Evolutionary conservation across 2,888 invertebrate species (phyloP).

Genomic region (Byasa hedistus): DNA sequence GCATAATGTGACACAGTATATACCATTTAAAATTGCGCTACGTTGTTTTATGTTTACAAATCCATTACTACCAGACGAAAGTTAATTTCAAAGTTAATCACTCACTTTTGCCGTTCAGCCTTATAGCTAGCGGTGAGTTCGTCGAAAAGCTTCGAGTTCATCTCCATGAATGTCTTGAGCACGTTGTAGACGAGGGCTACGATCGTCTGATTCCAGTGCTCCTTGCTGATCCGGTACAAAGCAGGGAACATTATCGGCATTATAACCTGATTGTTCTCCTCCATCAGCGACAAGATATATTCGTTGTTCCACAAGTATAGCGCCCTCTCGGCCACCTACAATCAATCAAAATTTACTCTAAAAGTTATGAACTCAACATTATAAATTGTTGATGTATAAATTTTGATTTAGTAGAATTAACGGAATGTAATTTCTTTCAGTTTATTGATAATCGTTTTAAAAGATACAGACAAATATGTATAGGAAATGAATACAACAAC

Average conservation of each 20-base stretch:
- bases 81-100: constrained; percentile 35
- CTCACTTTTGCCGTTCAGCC: constrained; percentile 99
- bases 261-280: constrained; percentile 98
- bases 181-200: constrained; percentile 99
- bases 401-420: not conserved
- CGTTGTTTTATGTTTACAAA: too few relatives aligned
- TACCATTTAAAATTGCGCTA: too few relatives aligned
- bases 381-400: not conserved
- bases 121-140: constrained; percentile 99
- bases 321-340: constrained; percentile 98
- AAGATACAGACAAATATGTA: too few relatives aligned
- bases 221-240: constrained; percentile 98
- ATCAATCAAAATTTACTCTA: constrained; percentile 23
- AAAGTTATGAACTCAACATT: not conserved
- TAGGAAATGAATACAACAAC: too few relatives aligned
- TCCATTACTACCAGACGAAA: too few relatives aligned
- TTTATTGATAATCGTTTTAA: too few relatives aligned
- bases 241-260: constrained; percentile 99
- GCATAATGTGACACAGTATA: too few relatives aligned
- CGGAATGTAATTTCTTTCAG: not conserved
- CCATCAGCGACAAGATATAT: constrained; percentile 99
- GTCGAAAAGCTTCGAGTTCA: constrained; percentile 99
- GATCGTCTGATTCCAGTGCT: constrained; percentile 99
- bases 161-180: constrained; percentile 99
- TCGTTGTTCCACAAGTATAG: constrained; percentile 99